A percentile compares a stretch with the other conserved stretches of the same genome.
Conservation (phyloP, 2,797 vertebrate genomes). For the Sebastes vulpes region DNA sequence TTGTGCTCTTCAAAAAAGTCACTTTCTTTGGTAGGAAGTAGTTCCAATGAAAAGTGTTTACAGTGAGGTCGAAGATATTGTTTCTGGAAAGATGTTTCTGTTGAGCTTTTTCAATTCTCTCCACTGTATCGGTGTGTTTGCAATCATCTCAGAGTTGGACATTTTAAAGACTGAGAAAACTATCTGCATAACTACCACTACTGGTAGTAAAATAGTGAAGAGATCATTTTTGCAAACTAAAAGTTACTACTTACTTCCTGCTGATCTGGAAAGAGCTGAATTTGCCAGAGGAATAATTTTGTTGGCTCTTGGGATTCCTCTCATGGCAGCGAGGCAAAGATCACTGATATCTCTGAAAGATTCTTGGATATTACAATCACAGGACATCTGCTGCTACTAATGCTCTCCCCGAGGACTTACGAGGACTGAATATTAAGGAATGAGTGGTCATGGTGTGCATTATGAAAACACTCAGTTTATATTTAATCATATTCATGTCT, state of each 20-base stretch:
- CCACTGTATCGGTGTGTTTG: neutral
- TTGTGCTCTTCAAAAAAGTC: neutral
- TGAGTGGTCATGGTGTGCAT: slow-evolving; percentile 7
- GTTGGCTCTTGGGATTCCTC: slow-evolving; percentile 25
- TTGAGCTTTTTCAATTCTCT: neutral
- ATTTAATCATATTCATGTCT: neutral
- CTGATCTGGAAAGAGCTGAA: neutral
- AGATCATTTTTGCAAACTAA: neutral
- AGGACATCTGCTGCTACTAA: slow-evolving; percentile 65
- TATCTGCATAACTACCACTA: neutral
- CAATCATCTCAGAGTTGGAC: neutral
- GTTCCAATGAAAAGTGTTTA: neutral
- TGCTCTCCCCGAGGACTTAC: slow-evolving; percentile 38
- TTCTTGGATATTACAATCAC: slow-evolving; percentile 62
- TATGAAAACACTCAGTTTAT: slow-evolving; percentile 17
- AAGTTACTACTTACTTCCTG: neutral
- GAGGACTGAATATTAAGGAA: slow-evolving; percentile 40
- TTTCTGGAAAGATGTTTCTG: neutral
- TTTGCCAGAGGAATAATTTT: slow-evolving; percentile 11
- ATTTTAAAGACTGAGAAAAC: neutral
- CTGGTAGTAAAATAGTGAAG: neutral
- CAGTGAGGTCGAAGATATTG: neutral
- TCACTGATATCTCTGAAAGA: slow-evolving; percentile 44
- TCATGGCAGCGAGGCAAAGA: slow-evolving; percentile 38
- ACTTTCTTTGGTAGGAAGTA: neutral